phyloP scores from a whole-genome alignment of 1,140 invertebrate species.

The Drosophila nasuta region DNA sequence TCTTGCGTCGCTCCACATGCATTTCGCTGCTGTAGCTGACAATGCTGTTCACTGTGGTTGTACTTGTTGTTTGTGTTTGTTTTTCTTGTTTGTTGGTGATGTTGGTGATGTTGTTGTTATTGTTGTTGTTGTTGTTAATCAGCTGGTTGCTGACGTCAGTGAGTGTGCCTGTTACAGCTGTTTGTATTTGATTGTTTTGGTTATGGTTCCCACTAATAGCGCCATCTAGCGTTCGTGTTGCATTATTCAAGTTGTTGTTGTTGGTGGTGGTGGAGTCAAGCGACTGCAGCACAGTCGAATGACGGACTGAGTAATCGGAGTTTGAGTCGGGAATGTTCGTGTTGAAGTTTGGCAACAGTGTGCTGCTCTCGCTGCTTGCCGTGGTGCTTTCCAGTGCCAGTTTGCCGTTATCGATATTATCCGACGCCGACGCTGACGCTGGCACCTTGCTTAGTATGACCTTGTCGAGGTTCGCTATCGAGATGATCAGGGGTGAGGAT shows the following conservation, averaged over 20 bases:
- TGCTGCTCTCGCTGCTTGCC: slow-evolving; percentile 13
- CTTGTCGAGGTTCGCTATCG: slow-evolving; percentile 84
- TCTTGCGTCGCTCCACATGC: slow-evolving; percentile 74
- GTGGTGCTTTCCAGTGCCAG: slow-evolving; percentile 19
- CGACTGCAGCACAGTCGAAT: slow-evolving; percentile 64
- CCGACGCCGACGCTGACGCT: slow-evolving; percentile 27
- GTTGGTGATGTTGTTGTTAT: not conserved
- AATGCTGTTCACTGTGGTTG: slow-evolving; percentile 25
- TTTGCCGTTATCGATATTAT: slow-evolving; percentile 27
- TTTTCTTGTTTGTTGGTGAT: slow-evolving; percentile 6
- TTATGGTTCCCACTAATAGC: slow-evolving; percentile 2
- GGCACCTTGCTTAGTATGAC: slow-evolving; percentile 83
- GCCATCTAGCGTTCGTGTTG: slow-evolving; percentile 27
- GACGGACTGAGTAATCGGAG: slow-evolving; percentile 65
- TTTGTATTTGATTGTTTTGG: slow-evolving; percentile 39
- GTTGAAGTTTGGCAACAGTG: not conserved
- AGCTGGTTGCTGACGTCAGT: slow-evolving; percentile 8
- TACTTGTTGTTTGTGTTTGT: slow-evolving; percentile 17
- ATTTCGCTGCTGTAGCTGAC: slow-evolving; percentile 56
- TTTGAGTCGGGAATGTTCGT: slow-evolving; percentile 59
- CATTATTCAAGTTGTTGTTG: slow-evolving; percentile 2
- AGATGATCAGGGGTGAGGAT: slow-evolving; percentile 84
- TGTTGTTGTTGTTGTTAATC: not conserved
- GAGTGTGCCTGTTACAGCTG: slow-evolving; percentile 7
- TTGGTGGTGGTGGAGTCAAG: slow-evolving; percentile 22